Percentiles rank a stretch among this genome's conserved stretches.
phyloP scores from a whole-genome alignment of 2,113 vertebrate species.

The Cyanistes caeruleus region DNA sequence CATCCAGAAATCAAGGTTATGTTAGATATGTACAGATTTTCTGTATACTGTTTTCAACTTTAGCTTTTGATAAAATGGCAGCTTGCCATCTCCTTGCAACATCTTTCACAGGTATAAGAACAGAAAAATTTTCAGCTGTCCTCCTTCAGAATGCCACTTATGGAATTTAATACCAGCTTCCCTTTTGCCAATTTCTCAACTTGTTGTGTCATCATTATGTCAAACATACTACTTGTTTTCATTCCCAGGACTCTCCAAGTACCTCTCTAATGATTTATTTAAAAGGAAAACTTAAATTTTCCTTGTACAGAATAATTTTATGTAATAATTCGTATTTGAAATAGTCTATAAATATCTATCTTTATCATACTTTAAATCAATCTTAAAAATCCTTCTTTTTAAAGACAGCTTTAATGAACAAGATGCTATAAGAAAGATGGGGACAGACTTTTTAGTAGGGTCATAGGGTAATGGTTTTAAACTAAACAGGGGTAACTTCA shows the following conservation, averaged over 20 bases:
- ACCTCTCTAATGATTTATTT: neutral
- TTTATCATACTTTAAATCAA: neutral
- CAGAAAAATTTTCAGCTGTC: neutral
- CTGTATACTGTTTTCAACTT: neutral
- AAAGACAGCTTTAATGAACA: neutral
- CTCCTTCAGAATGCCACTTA: neutral
- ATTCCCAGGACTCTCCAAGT: neutral
- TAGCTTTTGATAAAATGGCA: neutral
- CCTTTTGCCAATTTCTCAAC: neutral
- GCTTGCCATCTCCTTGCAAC: neutral
- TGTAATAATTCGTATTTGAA: neutral
- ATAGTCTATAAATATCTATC: neutral
- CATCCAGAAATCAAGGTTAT: neutral
- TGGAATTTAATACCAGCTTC: neutral
- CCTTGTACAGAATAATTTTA: neutral
- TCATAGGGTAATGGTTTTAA: neutral
- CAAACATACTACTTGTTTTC: neutral
- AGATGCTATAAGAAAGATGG: neutral
- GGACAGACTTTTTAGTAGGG: neutral
- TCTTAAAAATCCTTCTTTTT: neutral
- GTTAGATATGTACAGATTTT: neutral
- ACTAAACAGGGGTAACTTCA: neutral
- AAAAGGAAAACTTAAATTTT: neutral
- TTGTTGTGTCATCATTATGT: neutral
- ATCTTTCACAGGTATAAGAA: neutral